Evolutionary conservation across 1,140 invertebrate genomes (phyloP), one percentile per base, ranked within the genome.

Genomic region (Panonychus citri): DNA sequence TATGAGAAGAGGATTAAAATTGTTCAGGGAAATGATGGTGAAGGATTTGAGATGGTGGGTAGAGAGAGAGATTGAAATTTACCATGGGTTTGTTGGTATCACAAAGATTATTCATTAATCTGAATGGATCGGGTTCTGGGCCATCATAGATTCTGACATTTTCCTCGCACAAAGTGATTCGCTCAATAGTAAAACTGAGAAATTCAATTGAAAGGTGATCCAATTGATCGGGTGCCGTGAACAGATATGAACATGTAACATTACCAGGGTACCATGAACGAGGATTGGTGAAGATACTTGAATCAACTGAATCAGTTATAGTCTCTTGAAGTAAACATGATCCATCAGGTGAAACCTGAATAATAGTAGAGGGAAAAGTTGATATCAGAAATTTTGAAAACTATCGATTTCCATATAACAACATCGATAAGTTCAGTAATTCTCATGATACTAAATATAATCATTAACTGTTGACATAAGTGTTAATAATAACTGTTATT

Each of bases 211-310:
- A 57, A 27, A 64, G 61, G 13, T 59, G 54, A 24, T 62, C 60
- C n/a, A 62, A 55, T 15, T 49, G 26, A 17, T 53, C 21, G 15
- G 56, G 54, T n/a, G 59, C 58, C 8, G 57, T 53, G 40, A 64
- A 64, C 2, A 57, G 40, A 26, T 64, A 64, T 3, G 57, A 56
- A 37, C 63, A 64, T 19, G 62, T 63, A 13, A 61, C 62, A 34
- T 63, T 64, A 7, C 55, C 57, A 10, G 62, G 62, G 49, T 63
- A 64, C 63, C 63, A 64, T 7, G 63, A 64, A 13, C 62, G 39
- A 3, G 63, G 46, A 19, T 57, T 57, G 3, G 59, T 61, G 50
- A 60, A 64, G 0, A 56, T 5, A 34, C 49, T 34, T 7, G 24
- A 25, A 15, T 26, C 19, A 43, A 48, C 27, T 12, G 55, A 52